Evolutionary conservation across 2,797 vertebrate genomes (phyloP).

Genomic region (Yasuhikotakia modesta): DNA sequence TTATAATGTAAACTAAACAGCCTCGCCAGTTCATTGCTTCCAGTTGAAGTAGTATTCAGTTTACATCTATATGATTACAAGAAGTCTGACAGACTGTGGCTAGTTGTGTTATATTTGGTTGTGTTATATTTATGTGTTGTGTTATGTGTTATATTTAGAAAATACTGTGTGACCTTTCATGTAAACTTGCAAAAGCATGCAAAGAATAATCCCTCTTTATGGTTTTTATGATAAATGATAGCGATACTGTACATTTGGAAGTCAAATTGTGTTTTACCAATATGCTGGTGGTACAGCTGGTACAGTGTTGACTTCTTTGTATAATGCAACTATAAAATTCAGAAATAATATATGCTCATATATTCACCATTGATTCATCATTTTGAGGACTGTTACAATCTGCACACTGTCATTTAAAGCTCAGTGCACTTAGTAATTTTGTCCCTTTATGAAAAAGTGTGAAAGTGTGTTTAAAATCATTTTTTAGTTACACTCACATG

Average conservation of each 20-base stretch:
- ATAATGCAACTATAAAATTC: neutral
- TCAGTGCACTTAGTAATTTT: neutral
- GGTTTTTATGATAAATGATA: conserved; percentile 18
- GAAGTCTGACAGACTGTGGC: neutral
- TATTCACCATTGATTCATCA: neutral
- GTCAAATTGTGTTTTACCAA: neutral
- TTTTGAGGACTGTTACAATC: neutral
- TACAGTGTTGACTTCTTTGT: conserved; percentile 10
- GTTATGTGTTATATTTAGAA: conserved; percentile 1
- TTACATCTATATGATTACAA: too few relatives aligned
- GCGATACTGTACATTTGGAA: conserved; percentile 25
- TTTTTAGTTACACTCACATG: neutral
- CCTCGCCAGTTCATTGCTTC: too few relatives aligned
- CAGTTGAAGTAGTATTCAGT: too few relatives aligned
- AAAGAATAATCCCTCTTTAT: conserved; percentile 16
- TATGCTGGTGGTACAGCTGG: neutral
- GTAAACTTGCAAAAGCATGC: conserved; percentile 1
- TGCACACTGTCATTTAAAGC: neutral
- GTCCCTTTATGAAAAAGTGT: neutral
- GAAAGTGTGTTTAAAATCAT: neutral
- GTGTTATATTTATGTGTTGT: conserved; percentile 11
- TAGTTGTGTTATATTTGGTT: conserved; percentile 9
- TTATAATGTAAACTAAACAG: too few relatives aligned
- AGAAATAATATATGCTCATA: neutral
- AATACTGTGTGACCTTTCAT: conserved; percentile 4